Evolutionary conservation across 1,140 invertebrate genomes (phyloP), one percentile per base, ranked within the genome.

Genomic region (Acromyrmex echinatior): DNA sequence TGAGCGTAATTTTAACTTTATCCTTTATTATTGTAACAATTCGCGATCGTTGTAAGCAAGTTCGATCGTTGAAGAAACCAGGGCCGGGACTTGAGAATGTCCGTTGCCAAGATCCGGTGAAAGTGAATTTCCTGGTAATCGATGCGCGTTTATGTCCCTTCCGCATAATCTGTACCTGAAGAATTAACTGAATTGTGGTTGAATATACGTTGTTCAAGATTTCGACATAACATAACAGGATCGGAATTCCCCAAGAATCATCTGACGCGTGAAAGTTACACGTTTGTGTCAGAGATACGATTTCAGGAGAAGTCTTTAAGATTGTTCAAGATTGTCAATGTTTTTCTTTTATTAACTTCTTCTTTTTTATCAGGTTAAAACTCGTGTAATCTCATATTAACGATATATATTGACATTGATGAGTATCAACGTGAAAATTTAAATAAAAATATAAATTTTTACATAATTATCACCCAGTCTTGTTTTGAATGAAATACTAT

Each of bases 51-150:
- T 2, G 14, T 63, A 21, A 28, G 35, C 31, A 25, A 25, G 63
- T 68, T 60, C 2, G 53, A 58, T 65, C 63, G 77, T 74, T 58
- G 62, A 88, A 76, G 66, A 86, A 88, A 70, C 14, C 80, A 77
- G 53, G 28, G n/a, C 5, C 5, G 39, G 18, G 39, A 79, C 51
- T 86, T 51, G 73, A 90, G 89, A 88, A 90, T 62, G 56, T 62
- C 51, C 86, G 60, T 71, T 49, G 60, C 28, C 86, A 86, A 90
- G 89, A 77, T 90, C 92, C 87, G 92, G 94, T 94, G 94, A 95
- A 95, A 95, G 94, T 95, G 93, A 95, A 93, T 94, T 95, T 94
- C 94, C 91, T 91, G 91, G 93, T 94, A 94, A 94, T 93, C 89
- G 65, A 86, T 76, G 84, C 86, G 88, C 92, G 91, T 87, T 84